A percentile compares a stretch with the other conserved stretches of the same genome.
These are phyloP conservation scores for Lepus oiostolus DNA, from an alignment of 2,797 vertebrate genomes.

Conservation along the genomic window DNA sequence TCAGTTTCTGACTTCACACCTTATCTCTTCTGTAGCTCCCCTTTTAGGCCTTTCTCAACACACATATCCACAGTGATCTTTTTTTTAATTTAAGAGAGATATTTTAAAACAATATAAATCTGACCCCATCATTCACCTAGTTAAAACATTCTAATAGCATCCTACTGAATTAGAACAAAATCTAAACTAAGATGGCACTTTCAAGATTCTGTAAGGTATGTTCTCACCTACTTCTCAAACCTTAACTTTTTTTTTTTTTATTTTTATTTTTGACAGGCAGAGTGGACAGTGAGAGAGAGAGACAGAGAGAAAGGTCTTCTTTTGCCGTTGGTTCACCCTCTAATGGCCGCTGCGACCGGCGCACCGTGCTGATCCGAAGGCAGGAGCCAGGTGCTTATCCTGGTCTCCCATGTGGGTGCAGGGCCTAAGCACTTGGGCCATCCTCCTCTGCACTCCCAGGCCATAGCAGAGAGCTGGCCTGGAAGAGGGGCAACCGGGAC, in stretches of 20 bases:
- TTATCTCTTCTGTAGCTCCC: background rate
- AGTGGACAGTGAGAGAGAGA: too few relatives aligned
- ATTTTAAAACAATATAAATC: background rate
- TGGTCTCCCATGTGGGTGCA: too few relatives aligned
- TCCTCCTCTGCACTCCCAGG: too few relatives aligned
- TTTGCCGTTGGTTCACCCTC: too few relatives aligned
- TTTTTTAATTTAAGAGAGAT: background rate
- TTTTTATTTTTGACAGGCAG: too few relatives aligned
- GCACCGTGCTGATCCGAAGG: too few relatives aligned
- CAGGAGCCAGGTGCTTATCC: too few relatives aligned
- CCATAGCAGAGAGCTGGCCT: too few relatives aligned
- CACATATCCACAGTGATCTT: background rate
- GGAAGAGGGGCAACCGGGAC: too few relatives aligned
- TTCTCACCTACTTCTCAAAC: background rate
- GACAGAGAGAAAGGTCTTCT: too few relatives aligned
- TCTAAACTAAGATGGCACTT: background rate
- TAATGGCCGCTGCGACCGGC: too few relatives aligned
- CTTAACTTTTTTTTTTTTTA: background rate
- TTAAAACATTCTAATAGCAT: constrained; percentile 24
- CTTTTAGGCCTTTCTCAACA: background rate
- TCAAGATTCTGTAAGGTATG: background rate
- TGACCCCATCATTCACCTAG: background rate
- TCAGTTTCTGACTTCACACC: background rate
- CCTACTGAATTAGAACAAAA: background rate
- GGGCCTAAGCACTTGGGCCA: too few relatives aligned